Conservation (phyloP, 2,797 vertebrate genomes). For the Poecile montanus region DNA sequence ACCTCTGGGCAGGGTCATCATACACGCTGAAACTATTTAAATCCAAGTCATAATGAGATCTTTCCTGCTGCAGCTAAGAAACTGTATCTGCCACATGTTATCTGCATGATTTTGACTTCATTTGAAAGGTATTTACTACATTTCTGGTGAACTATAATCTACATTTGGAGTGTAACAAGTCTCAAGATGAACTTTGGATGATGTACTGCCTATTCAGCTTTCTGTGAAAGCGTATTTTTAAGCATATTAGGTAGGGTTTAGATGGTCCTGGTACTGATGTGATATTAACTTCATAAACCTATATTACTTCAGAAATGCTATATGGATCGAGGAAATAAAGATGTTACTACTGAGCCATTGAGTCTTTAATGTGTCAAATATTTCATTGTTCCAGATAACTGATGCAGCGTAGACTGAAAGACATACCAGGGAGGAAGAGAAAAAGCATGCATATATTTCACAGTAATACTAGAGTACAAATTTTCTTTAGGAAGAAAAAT, state of each 20-base stretch:
- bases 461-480: neutral
- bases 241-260: neutral
- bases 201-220: slow-evolving; percentile 15
- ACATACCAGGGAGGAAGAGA: neutral
- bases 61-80: neutral
- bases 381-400: neutral
- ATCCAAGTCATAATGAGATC: neutral
- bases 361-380: neutral
- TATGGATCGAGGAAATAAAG: neutral
- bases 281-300: neutral
- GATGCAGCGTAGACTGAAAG: neutral
- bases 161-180: neutral
- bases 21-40: neutral
- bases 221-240: neutral
- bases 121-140: neutral
- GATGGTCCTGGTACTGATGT: neutral
- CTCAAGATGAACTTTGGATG: neutral
- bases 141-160: neutral
- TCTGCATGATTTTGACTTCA: neutral
- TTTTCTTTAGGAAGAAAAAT: neutral
- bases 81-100: neutral
- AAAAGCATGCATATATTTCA: neutral
- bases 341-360: neutral
- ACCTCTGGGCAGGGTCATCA: neutral
- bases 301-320: neutral